Evolutionary conservation across 2,113 vertebrate genomes (phyloP), one percentile per base, ranked within the genome.

Genomic region (Vicugna pacos): DNA sequence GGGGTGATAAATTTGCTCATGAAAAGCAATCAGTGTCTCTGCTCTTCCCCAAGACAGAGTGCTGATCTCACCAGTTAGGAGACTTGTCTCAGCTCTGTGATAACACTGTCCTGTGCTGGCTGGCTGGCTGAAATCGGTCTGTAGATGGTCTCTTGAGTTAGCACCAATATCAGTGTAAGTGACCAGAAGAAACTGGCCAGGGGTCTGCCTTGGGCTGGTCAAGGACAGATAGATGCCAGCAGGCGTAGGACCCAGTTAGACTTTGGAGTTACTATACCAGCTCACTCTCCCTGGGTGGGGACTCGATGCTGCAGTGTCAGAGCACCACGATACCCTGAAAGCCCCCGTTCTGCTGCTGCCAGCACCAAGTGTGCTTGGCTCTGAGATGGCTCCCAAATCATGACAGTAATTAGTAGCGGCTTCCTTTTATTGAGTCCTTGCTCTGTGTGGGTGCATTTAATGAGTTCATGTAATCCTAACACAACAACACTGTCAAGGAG

Each of bases 341-440:
- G 32, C 17, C 75, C 35, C 1, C 56, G 24, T 56, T 17, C 17
- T 56, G 8, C 58, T 67, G 24, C 70, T 6, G 3, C 28, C 82
- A 85, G 38, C 30, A 0, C 69, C n/a, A 10, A 62, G 28, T 35
- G 8, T 2, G 17, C 17, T 8, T 28, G 8, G 3, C 46, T 67
- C 65, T 64, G 50, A 58, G 5, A 72, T 35, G 52, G 24, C 62
- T 62, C 52, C 4, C 48, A 50, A 24, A 46, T 72, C 26, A 54
- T 54, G 77, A 65, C 19, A 24, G 38, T 72, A 76, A 80, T 95
- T 90, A 92, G 81, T 52, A 95, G 76, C 17, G 81, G 20, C 35
- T 86, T 86, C 30, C 12, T 86, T 85, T 52, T 73, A 75, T 11
- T 80, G 87, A 79, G 48, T 64, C 4, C 4, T 64, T 75, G 16